Evolutionary conservation across 2,797 vertebrate genomes (phyloP), one percentile per base, ranked within the genome.

Genomic region (Pachyuromys duprasi): DNA sequence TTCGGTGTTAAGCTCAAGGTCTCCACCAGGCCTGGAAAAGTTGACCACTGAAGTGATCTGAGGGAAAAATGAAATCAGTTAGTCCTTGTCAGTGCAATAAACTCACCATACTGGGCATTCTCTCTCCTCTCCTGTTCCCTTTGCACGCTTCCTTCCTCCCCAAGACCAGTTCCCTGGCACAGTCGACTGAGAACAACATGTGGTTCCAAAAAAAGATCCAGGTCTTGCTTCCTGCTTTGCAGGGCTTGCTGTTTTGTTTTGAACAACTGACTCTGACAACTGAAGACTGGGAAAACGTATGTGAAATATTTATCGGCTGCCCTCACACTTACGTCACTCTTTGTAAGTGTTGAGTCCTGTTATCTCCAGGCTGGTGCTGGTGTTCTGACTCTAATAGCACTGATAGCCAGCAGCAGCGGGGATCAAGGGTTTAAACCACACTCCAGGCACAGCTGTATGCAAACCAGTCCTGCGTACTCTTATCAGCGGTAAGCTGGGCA

Each of bases 51-150:
- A 86, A 57, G 70, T 49, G 49, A 88, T 31, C 11, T 65, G 39
- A 90, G 65, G 15, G 53, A 81, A 24, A 93, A 88, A 74, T 69
- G 2, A 94, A 95, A 92, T 75, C 45, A 72, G 84, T 49, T 57
- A 78, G n/a, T 84, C 42, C 17, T 49, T 28, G 45, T 39, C 70
- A 78, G 18, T 67, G 2, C 18, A 69, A 83, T 13, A 72, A 55
- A 22, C 69, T n/a, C 2, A 6, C 20, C n/a, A 5, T 70, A 31
- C 42, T 36, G 11, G 4, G 3, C 17, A 28, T 33, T 75, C 14
- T 42, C n/a, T 67, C 5, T 8, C 74, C 36, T 24, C 63, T 31
- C 72, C 31, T 74, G 55, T 84, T 49, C 33, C n/a, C 2, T 83
- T 24, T 39, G 2, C 62, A 36, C 15, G 74, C 67, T 65, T 13